A percentile compares a stretch with the other conserved stretches of the same genome.
phyloP scores from a whole-genome alignment of 2,797 vertebrate species.

The Girardinus metallicus region DNA sequence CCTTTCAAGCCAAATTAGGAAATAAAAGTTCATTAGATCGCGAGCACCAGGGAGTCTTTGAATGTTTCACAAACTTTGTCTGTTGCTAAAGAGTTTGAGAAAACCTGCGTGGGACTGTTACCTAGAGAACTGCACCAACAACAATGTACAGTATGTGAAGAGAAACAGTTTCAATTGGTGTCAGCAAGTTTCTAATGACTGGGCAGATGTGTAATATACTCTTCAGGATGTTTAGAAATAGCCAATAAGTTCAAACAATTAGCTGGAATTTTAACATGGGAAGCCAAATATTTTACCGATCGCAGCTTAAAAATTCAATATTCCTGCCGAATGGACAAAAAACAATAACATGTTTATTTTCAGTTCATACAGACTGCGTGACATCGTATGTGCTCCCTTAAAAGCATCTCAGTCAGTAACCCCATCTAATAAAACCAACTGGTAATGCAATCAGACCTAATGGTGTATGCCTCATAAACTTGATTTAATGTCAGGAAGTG shows the following conservation, averaged over 20 bases:
- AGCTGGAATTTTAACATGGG: not conserved
- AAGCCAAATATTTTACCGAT: not conserved
- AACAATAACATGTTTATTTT: not conserved
- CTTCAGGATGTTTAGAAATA: not conserved
- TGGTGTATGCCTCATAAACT: not conserved
- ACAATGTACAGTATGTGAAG: not conserved
- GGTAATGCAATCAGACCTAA: not conserved
- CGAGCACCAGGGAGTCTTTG: not conserved
- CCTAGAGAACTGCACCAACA: not conserved
- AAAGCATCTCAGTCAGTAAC: not conserved
- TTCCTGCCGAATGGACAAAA: not conserved
- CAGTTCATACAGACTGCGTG: not conserved
- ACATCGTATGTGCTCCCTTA: not conserved
- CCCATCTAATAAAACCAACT: not conserved
- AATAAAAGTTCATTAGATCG: not conserved
- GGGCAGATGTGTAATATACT: not conserved
- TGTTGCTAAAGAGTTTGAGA: not conserved
- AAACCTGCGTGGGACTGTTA: not conserved
- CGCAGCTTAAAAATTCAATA: not conserved
- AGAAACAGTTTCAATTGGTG: not conserved
- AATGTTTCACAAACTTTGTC: not conserved
- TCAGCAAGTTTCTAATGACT: not conserved
- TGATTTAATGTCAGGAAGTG: not conserved
- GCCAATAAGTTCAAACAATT: not conserved
- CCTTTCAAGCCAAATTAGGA: not conserved